These are phyloP conservation scores for Lysandra coridon DNA, from an alignment of 2,888 invertebrate species.

Conservation along the genomic window DNA sequence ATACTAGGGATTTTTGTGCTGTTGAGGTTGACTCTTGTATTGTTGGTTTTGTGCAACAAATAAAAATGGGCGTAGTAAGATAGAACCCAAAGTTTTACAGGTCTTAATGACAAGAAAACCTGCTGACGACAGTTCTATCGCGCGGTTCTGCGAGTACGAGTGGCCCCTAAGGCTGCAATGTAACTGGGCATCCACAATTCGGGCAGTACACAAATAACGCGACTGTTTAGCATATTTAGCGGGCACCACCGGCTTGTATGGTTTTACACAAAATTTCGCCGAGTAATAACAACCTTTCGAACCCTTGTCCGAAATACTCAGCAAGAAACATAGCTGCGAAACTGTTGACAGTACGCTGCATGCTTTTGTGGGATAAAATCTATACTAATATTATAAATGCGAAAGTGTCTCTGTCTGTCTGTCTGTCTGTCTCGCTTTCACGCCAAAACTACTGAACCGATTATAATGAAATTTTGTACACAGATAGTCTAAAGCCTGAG, in stretches of 20 bases:
- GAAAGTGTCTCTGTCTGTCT: too few species aligned
- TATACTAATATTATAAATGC: too few species aligned
- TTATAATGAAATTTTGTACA: too few species aligned
- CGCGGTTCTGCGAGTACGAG: background rate
- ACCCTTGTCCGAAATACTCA: slow-evolving; percentile 34
- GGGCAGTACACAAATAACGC: slow-evolving; percentile 12
- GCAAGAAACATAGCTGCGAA: slow-evolving; percentile 26
- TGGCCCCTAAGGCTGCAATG: background rate
- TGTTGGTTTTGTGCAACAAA: too few species aligned
- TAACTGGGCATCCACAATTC: background rate
- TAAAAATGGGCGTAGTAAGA: too few species aligned
- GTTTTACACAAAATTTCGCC: slow-evolving; percentile 34
- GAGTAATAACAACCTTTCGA: slow-evolving; percentile 33
- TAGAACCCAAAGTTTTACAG: background rate
- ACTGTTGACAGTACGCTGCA: background rate
- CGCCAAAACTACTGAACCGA: too few species aligned
- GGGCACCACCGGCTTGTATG: slow-evolving; percentile 27
- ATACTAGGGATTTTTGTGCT: too few species aligned
- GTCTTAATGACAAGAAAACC: background rate
- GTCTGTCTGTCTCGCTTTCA: too few species aligned
- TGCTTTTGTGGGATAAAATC: background rate
- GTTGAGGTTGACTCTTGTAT: too few species aligned
- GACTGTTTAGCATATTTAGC: slow-evolving; percentile 30
- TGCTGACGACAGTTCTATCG: background rate
- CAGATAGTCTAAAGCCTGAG: too few species aligned